These are phyloP conservation scores for Cheilosia variabilis DNA, from an alignment of 2,888 invertebrate genomes.

Conservation along the genomic window DNA sequence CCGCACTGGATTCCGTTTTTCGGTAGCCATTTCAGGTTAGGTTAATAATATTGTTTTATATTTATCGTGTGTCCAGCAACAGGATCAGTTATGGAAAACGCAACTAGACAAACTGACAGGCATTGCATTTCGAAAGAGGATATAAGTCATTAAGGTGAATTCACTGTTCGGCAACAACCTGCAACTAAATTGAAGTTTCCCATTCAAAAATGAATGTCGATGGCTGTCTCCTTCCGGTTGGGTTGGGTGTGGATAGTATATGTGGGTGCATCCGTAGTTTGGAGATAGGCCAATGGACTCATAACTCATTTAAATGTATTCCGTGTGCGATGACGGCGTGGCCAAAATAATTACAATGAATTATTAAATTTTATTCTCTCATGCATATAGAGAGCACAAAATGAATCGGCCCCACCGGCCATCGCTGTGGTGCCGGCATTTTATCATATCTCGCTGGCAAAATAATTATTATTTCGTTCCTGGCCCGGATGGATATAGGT, in stretches of 20 bases:
- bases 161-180: neutral
- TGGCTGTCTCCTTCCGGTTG: constrained; percentile 7
- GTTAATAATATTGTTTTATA: constrained; percentile 65
- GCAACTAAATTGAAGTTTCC: constrained; percentile 35
- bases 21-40: constrained; percentile 3
- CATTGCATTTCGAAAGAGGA: constrained; percentile 20
- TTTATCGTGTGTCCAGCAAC: constrained; percentile 51
- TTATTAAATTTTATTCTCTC: constrained; percentile 69
- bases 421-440: constrained; percentile 13
- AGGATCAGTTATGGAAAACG: constrained; percentile 46
- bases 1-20: constrained; percentile 16
- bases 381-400: constrained; percentile 60
- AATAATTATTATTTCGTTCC: constrained; percentile 14
- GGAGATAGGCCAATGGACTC: constrained; percentile 50
- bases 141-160: constrained; percentile 41
- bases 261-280: neutral
- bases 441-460: constrained; percentile 25
- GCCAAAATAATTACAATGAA: constrained; percentile 71
- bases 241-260: neutral
- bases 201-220: constrained; percentile 19
- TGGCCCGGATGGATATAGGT: neutral
- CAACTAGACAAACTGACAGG: constrained; percentile 1
- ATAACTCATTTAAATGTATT: constrained; percentile 68
- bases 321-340: constrained; percentile 51
- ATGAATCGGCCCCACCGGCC: constrained; percentile 54